These are phyloP conservation scores for Cariama cristata DNA, from an alignment of 2,113 vertebrate genomes.

Conservation along the genomic window DNA sequence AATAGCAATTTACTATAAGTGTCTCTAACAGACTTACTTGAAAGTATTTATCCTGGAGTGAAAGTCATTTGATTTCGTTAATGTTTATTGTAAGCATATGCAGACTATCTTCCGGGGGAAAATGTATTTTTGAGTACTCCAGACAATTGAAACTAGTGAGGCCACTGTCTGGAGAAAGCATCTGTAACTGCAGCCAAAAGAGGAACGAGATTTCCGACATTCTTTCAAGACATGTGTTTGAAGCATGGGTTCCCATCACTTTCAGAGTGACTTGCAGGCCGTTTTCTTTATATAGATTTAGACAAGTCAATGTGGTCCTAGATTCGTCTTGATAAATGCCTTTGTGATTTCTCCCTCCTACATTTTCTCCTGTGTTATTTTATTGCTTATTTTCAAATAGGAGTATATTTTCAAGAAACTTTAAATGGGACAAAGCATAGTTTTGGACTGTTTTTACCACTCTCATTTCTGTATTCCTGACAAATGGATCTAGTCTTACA, in stretches of 20 bases:
- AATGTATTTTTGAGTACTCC: slow-evolving; percentile 13
- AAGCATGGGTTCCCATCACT: slow-evolving; percentile 9
- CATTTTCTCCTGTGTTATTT: not conserved
- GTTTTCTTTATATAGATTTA: not conserved
- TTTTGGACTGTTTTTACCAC: not conserved
- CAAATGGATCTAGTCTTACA: not conserved
- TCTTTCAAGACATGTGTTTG: slow-evolving; percentile 5
- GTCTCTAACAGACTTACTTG: slow-evolving; percentile 32
- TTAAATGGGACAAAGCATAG: not conserved
- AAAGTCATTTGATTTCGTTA: not conserved
- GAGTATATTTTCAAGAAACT: not conserved
- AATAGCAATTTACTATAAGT: slow-evolving; percentile 9
- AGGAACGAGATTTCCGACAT: slow-evolving; percentile 23
- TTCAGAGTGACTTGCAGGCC: slow-evolving; percentile 7
- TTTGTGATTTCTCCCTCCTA: not conserved
- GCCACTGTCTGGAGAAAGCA: slow-evolving; percentile 8
- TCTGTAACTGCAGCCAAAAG: slow-evolving; percentile 27
- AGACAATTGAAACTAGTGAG: not conserved
- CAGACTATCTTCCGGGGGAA: not conserved
- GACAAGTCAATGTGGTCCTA: not conserved
- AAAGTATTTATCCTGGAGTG: not conserved
- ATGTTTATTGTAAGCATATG: not conserved
- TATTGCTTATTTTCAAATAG: not conserved
- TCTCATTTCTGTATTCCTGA: not conserved
- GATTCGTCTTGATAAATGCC: not conserved